Evolutionary conservation across 2,113 vertebrate genomes (phyloP).

Genomic region (Dipodomys spectabilis): DNA sequence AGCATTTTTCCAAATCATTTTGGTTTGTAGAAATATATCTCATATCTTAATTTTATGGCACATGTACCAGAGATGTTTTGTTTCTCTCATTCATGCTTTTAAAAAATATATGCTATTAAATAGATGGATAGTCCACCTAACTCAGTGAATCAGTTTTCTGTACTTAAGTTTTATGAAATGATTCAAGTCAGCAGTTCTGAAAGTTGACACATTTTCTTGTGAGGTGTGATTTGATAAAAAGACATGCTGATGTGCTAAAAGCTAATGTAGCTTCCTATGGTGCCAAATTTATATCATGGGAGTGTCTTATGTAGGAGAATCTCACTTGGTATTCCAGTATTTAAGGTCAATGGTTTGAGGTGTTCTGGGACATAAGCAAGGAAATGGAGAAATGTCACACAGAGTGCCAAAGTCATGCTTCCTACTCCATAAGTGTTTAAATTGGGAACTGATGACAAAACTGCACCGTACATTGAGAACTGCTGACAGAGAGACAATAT

Average conservation of each 20-base stretch:
- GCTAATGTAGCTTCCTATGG: not conserved
- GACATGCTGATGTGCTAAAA: not conserved
- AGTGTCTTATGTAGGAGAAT: not conserved
- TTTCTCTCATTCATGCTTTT: not conserved
- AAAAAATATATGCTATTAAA: constrained; percentile 42
- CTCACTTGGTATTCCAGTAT: not conserved
- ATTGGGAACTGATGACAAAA: constrained; percentile 35
- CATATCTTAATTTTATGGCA: not conserved
- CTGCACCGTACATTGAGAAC: not conserved
- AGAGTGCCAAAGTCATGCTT: not conserved
- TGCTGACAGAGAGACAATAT: constrained; percentile 50
- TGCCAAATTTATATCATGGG: not conserved
- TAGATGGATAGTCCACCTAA: not conserved
- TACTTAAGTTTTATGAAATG: not conserved
- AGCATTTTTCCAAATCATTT: not conserved
- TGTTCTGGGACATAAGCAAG: not conserved
- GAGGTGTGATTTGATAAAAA: constrained; percentile 15
- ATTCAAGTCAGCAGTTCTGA: constrained; percentile 3
- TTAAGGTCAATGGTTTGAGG: constrained; percentile 7
- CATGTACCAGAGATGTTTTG: not conserved
- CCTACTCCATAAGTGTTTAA: not conserved
- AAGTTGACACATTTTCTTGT: constrained; percentile 30
- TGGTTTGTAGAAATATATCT: constrained; percentile 4
- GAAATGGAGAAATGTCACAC: not conserved
- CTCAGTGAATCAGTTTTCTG: not conserved